phyloP scores from a whole-genome alignment of 2,113 vertebrate genomes.

The Campylorhamphus procurvoides region DNA sequence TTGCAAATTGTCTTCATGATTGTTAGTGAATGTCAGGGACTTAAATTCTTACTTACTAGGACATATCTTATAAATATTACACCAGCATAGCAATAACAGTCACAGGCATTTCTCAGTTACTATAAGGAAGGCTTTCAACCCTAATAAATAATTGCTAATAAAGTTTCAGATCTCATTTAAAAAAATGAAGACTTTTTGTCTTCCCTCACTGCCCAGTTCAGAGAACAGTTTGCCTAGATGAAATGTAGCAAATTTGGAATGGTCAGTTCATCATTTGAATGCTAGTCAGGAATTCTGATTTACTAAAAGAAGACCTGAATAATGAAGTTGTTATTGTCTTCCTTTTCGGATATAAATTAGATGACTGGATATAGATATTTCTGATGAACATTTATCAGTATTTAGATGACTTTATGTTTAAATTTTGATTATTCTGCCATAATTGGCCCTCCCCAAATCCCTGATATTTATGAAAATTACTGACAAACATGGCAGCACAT shows the following conservation, averaged over 20 bases:
- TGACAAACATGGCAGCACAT: background rate
- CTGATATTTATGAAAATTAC: background rate
- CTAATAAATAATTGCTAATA: background rate
- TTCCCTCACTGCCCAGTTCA: background rate
- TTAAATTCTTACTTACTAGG: background rate
- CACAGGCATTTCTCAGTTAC: background rate
- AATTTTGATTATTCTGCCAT: background rate
- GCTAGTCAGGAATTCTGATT: background rate
- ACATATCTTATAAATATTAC: background rate
- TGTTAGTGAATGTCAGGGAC: background rate
- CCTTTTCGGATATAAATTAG: background rate
- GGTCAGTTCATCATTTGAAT: background rate
- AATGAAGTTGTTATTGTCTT: background rate
- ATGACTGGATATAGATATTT: background rate
- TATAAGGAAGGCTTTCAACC: background rate
- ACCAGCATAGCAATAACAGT: background rate
- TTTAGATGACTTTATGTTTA: background rate
- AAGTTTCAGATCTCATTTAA: background rate
- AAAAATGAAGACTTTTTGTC: background rate
- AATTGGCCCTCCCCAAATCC: background rate
- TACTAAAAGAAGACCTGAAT: background rate
- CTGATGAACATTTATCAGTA: background rate
- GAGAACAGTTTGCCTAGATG: background rate
- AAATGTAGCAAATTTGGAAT: background rate
- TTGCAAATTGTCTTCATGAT: background rate